phyloP scores from a whole-genome alignment of 2,888 invertebrate species.

The Antheraea yamamai region DNA sequence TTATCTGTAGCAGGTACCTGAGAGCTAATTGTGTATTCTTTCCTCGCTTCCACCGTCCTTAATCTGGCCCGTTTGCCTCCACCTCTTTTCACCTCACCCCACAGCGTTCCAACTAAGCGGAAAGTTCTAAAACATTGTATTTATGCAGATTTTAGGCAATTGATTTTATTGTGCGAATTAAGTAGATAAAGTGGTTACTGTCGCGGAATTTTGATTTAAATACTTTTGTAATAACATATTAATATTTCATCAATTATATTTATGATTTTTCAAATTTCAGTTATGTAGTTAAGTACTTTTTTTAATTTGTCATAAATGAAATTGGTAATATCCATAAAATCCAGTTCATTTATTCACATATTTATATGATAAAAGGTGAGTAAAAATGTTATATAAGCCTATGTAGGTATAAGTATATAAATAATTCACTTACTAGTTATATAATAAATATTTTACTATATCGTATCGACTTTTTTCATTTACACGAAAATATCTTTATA shows the following conservation, averaged over 20 bases:
- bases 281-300: not conserved
- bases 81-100: slow-evolving; percentile 47
- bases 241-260: not conserved
- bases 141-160: slow-evolving; percentile 64
- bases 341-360: not conserved
- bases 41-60: slow-evolving; percentile 78
- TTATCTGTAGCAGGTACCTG: slow-evolving; percentile 78
- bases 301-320: not conserved
- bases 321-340: not conserved
- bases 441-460: no score
- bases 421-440: no score
- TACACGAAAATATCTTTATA: no score
- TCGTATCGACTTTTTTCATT: no score
- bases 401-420: not conserved
- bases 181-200: slow-evolving; percentile 52
- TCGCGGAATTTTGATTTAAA: slow-evolving; percentile 21
- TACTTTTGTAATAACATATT: not conserved
- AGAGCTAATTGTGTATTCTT: slow-evolving; percentile 82
- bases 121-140: slow-evolving; percentile 74
- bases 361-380: not conserved
- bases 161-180: slow-evolving; percentile 58
- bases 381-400: not conserved
- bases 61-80: slow-evolving; percentile 72
- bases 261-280: not conserved
- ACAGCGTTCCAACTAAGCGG: slow-evolving; percentile 73